phyloP scores from a whole-genome alignment of 2,888 invertebrate species.

The Epinotia bilunana region DNA sequence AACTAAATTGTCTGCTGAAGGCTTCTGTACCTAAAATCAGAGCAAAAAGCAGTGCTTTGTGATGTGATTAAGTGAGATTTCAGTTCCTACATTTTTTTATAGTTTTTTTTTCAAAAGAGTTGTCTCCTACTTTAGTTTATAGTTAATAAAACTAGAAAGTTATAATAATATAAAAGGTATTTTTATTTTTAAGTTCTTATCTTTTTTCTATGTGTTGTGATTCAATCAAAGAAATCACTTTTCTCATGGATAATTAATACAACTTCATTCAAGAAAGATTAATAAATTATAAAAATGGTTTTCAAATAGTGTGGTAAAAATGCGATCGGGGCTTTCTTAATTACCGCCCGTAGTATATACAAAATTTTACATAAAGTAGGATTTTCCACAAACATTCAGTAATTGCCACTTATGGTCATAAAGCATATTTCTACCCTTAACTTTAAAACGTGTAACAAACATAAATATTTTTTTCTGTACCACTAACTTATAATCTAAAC shows the following conservation, averaged over 20 bases:
- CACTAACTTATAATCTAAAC: constrained; percentile 10
- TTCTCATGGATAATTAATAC: neutral
- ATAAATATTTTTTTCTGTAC: constrained; percentile 9
- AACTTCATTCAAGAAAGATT: neutral
- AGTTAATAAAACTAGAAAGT: constrained; percentile 19
- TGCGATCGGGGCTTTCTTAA: neutral
- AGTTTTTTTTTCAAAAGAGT: neutral
- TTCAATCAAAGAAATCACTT: neutral
- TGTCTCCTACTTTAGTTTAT: neutral
- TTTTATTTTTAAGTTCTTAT: constrained; percentile 6
- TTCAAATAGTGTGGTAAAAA: neutral
- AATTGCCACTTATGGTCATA: neutral
- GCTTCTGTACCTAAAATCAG: neutral
- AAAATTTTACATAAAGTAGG: neutral
- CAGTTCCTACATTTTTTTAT: neutral
- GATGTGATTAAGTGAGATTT: constrained; percentile 8
- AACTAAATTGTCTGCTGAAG: neutral
- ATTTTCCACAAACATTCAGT: neutral
- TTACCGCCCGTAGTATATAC: neutral
- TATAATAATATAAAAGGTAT: neutral
- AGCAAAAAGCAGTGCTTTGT: neutral
- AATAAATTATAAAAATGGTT: neutral
- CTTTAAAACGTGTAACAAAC: neutral
- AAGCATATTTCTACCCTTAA: neutral
- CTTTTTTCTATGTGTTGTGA: neutral